Evolutionary conservation across 2,888 invertebrate genomes (phyloP).

Genomic region (Nowickia ferox): DNA sequence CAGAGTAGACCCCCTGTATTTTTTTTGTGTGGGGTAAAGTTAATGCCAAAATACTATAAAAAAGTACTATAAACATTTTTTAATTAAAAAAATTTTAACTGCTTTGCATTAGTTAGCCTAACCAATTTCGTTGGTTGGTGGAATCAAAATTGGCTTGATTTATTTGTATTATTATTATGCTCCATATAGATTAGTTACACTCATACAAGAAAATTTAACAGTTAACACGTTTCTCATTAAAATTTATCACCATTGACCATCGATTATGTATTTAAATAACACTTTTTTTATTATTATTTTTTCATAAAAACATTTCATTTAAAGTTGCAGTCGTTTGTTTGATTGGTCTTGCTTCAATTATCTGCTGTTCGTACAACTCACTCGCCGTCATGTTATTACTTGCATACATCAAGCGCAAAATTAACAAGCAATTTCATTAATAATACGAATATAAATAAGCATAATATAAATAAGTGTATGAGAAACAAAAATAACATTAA

Average conservation of each 20-base stretch:
- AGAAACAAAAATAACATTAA: background rate
- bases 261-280: slow-evolving; percentile 47
- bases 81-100: no score
- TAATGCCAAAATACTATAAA: no score
- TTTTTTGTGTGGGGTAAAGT: no score
- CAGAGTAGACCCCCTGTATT: no score
- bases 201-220: background rate
- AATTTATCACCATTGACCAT: slow-evolving; percentile 56
- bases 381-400: slow-evolving; percentile 47
- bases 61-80: no score
- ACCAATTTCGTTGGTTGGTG: no score
- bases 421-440: slow-evolving; percentile 2
- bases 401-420: slow-evolving; percentile 40
- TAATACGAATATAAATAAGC: background rate
- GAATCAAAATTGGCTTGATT: no score
- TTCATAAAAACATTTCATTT: background rate
- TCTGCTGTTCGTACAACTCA: background rate
- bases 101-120: no score
- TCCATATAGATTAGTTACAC: background rate
- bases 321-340: slow-evolving; percentile 25
- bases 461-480: background rate
- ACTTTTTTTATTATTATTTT: background rate
- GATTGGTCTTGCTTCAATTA: slow-evolving; percentile 46
- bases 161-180: background rate
- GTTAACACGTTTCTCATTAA: slow-evolving; percentile 25